Evolutionary conservation across 2,888 invertebrate genomes (phyloP), one percentile per base, ranked within the genome.

Genomic region (Tetrapedia diversipes): DNA sequence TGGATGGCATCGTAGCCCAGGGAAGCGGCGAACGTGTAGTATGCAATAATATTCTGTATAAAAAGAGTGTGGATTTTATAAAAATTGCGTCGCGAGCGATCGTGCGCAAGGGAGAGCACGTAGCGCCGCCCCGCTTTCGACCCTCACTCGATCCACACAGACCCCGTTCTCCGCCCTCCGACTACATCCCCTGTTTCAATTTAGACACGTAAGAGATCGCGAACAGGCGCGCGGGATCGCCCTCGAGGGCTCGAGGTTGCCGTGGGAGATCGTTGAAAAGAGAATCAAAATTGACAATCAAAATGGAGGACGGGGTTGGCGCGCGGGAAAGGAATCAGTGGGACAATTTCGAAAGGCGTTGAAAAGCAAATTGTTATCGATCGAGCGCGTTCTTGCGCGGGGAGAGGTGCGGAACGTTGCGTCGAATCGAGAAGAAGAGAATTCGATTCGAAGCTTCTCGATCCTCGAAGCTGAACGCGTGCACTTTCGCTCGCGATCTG

Each of bases 21-120:
- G 22, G 14, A 29, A 73, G 69, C 64, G 79, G 80, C 82, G 74
- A 85, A 85, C 86, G 85, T 88, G 88, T 88, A 87, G 87, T 83
- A 88, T 86, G 87, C 88, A 88, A 87, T 88, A 88, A 88, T 86
- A 84, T 79, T 70, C 77, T 84, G 80, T 86, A 81, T 83, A 86
- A 82, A n/a, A n/a, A 86, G 75, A 77, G 65, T 79, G 77, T 79
- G 83, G 77, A 84, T 84, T 83, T 86, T 84, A 81, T 79, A 82
- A n/a, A n/a, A n/a, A n/a, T n/a, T 77, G 79, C 82, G 80, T 82
- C 74, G 80, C 71, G 66, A 66, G 34, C 77, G 66, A 78, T 67
- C 59, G 69, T 80, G 68, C 71, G 75, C 53, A 53, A 67, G 73
- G 71, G 67, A 56, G 47, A 60, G n/a, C 49, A 56, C 41, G 29